These are phyloP conservation scores for Hippoglossus hippoglossus DNA, from an alignment of 2,797 vertebrate genomes.

Conservation along the genomic window DNA sequence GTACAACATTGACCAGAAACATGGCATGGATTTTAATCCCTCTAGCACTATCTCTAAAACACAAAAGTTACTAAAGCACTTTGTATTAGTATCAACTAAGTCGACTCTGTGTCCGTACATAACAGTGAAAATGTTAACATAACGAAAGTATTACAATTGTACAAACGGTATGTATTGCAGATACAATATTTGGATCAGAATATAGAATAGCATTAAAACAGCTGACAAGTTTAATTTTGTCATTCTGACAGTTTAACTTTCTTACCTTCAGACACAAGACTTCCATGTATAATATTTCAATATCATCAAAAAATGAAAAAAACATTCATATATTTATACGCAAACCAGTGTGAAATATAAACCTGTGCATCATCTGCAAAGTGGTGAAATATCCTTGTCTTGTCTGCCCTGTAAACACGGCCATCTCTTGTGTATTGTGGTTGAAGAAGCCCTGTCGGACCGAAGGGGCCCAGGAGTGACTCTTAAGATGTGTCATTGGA, in stretches of 20 bases:
- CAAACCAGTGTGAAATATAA: background rate
- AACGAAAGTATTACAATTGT: too few species aligned
- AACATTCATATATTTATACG: background rate
- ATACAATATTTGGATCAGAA: background rate
- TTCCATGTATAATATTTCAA: background rate
- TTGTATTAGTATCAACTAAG: background rate
- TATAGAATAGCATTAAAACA: background rate
- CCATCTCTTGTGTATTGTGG: conserved; percentile 10
- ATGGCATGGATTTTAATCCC: conserved; percentile 27
- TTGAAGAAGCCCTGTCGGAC: conserved; percentile 33
- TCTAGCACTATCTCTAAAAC: conserved; percentile 5
- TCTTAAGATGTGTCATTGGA: conserved; percentile 91
- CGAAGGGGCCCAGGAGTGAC: conserved; percentile 54
- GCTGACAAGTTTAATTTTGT: background rate
- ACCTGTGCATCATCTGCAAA: conserved; percentile 20
- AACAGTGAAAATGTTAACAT: background rate
- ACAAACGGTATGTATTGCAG: background rate
- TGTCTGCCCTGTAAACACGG: conserved; percentile 1
- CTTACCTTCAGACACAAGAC: conserved; percentile 3
- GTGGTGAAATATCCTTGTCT: background rate
- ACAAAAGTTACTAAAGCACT: background rate
- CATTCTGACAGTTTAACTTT: background rate
- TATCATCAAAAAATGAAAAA: background rate
- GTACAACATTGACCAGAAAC: conserved; percentile 3
- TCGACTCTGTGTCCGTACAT: too few species aligned